Conservation (phyloP, 2,888 invertebrate genomes). For the Thereva unica region DNA sequence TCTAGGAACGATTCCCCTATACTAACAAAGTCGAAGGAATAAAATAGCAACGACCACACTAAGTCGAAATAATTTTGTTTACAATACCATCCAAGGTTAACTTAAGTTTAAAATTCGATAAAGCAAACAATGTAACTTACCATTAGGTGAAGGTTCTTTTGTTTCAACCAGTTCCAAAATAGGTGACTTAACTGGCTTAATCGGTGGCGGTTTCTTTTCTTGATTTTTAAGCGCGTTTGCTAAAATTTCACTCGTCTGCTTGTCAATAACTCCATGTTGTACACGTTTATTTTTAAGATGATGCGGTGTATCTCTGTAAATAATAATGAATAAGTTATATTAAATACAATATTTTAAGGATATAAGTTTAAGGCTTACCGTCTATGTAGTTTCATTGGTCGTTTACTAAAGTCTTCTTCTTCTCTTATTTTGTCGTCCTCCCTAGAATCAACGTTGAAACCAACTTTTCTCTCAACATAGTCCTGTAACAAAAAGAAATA, state of each 20-base stretch:
- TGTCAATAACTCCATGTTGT: constrained; percentile 66
- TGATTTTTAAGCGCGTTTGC: constrained; percentile 54
- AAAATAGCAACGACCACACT: not conserved
- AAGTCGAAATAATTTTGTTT: not conserved
- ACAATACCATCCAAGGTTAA: not conserved
- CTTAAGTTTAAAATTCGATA: not conserved
- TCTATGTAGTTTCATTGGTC: constrained; percentile 57
- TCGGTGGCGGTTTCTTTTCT: constrained; percentile 49
- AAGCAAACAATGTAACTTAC: constrained; percentile 6
- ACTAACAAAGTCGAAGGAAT: too few relatives aligned
- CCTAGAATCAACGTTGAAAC: constrained; percentile 62
- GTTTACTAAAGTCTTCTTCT: constrained; percentile 56
- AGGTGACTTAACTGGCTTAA: constrained; percentile 52
- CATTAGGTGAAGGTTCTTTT: constrained; percentile 46
- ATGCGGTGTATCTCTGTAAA: constrained; percentile 96
- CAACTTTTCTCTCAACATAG: constrained; percentile 65
- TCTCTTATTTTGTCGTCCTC: constrained; percentile 46
- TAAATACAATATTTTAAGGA: constrained; percentile 1
- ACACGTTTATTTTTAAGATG: constrained; percentile 98
- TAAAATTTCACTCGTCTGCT: constrained; percentile 70
- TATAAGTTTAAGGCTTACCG: constrained; percentile 47
- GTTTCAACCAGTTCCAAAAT: constrained; percentile 48
- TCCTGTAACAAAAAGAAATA: constrained; percentile 52
- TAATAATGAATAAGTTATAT: constrained; percentile 62
- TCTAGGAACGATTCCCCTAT: too few relatives aligned